phyloP scores from a whole-genome alignment of 2,797 vertebrate genomes.

The Prionace glauca region DNA sequence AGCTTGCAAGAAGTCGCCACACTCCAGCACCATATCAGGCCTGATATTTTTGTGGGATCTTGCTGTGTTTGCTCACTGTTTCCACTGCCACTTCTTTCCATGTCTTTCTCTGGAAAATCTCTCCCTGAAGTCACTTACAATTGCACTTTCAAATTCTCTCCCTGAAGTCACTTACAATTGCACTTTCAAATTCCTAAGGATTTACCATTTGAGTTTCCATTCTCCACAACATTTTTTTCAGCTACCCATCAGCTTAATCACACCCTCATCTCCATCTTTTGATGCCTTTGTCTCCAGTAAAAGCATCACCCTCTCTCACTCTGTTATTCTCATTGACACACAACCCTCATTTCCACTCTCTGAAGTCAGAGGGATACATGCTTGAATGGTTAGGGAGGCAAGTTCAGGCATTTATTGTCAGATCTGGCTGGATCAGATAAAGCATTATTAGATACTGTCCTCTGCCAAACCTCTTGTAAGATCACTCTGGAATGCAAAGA shows the following conservation, averaged over 20 bases:
- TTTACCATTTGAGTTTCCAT: not conserved
- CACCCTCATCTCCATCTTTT: not conserved
- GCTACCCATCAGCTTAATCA: not conserved
- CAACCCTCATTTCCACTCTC: not conserved
- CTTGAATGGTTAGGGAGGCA: not conserved
- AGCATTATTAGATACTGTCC: not conserved
- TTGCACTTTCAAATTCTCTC: not conserved
- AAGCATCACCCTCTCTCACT: not conserved
- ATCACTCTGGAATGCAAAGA: not conserved
- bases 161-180: not conserved
- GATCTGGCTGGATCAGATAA: not conserved
- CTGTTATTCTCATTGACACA: not conserved
- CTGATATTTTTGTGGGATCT: not conserved
- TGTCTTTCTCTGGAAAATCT: not conserved
- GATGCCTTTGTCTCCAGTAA: not conserved
- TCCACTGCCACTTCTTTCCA: not conserved
- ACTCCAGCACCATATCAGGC: too few relatives aligned
- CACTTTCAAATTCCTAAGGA: not conserved
- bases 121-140: not conserved
- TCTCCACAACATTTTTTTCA: not conserved
- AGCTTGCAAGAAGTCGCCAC: too few relatives aligned
- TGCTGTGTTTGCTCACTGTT: not conserved
- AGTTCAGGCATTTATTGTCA: not conserved
- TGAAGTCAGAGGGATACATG: not conserved
- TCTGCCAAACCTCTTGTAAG: not conserved